A percentile compares a stretch with the other conserved stretches of the same genome.
These are phyloP conservation scores for Chrysocyon brachyurus DNA, from an alignment of 2,797 vertebrate species.

Conservation along the genomic window DNA sequence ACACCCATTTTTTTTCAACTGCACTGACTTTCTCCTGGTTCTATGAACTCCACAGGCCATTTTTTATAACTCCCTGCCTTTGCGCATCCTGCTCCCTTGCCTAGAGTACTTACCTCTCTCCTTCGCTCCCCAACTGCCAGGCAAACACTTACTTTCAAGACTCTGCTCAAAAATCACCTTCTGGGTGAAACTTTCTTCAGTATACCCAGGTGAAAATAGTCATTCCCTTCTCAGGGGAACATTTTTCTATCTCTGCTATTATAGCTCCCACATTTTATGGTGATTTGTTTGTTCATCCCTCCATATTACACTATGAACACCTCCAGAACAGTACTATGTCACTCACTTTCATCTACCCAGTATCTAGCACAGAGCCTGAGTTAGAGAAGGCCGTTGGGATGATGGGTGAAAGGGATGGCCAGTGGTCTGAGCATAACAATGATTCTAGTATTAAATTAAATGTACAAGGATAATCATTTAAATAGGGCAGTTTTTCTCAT, in stretches of 20 bases:
- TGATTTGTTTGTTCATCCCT: not conserved
- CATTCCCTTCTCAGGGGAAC: not conserved
- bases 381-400: not conserved
- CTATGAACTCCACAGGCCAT: not conserved
- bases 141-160: constrained; percentile 35
- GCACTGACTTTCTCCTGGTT: not conserved
- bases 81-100: not conserved
- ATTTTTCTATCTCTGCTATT: not conserved
- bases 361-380: not conserved
- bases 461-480: not conserved
- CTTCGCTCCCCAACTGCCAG: not conserved
- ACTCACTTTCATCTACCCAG: not conserved
- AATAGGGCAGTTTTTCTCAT: not conserved
- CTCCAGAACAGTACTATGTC: not conserved
- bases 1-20: not conserved
- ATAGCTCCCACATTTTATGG: not conserved
- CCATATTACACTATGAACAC: not conserved
- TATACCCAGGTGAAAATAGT: not conserved
- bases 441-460: not conserved
- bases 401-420: not conserved
- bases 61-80: not conserved
- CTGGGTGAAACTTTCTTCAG: not conserved
- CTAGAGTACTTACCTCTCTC: not conserved
- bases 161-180: constrained; percentile 15
- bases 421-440: not conserved